Evolutionary conservation across 2,797 vertebrate genomes (phyloP), one percentile per base, ranked within the genome.

Genomic region (Schizopygopsis pylzovi): DNA sequence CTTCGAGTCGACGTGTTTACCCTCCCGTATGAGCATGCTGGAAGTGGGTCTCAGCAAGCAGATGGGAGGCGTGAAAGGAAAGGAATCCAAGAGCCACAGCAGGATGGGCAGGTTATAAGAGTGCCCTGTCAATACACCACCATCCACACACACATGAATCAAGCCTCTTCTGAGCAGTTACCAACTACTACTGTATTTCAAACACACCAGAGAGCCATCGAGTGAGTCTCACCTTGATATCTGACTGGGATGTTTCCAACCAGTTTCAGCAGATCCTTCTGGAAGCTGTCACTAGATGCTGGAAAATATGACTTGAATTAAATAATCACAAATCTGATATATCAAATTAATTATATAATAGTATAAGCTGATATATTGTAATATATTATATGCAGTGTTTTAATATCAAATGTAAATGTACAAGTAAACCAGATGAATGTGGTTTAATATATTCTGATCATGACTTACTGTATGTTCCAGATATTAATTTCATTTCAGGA

Each of bases 1-100:
- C 52, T 39, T 91, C 4, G 94, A 93, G 78, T 99, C 97, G 0
- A 99, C 97, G 0, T 99, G 98, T 84, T 96, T 98, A 65, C 98
- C 98, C 89, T 97, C 97, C 12, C 94, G 95, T 91, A 99, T 96
- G 65, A 95, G 93, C 98, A 99, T 99, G 94, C 92, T 97, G 4
- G 93, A 33, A 10, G 98, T 98, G 0, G 98, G 98, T 80, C 96
- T 96, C 91, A 99, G 88, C 88, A 97, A 94, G 86, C 97, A 99
- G 86, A 99, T 96, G 54, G 98, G 98, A 0, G 98, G 98, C 22
- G 97, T 96, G 94, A 99, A 97, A 65, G 98, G 98, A 89, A 99
- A 96, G 0, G 98, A 99, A 94, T 99, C 97, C 95, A 99, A 87
- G 89, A 99, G 94, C 98, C 98, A 99, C 79, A 99, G 92, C 90